Conservation (phyloP, 2,113 vertebrate species). For the Marcusenius ussheri region DNA sequence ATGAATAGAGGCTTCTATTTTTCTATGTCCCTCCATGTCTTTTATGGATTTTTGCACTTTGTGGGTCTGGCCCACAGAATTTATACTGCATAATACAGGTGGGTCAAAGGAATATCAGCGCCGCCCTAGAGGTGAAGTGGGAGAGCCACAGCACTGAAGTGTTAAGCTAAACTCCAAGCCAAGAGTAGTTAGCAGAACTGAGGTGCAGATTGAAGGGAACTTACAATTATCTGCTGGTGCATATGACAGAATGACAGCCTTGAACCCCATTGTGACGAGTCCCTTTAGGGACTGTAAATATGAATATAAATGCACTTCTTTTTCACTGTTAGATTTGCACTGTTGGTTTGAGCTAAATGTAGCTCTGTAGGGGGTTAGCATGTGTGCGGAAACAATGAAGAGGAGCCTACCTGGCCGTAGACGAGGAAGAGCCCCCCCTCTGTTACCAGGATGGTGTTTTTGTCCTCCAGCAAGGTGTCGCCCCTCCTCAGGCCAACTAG, state of each 20-base stretch:
- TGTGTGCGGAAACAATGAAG: not conserved
- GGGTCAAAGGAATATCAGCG: not conserved
- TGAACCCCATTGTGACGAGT: not conserved
- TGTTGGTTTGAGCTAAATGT: not conserved
- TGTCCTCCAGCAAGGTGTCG: constrained; percentile 67
- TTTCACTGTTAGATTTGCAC: not conserved
- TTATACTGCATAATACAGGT: not conserved
- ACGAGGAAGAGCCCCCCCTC: constrained; percentile 90
- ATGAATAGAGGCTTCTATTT: not conserved
- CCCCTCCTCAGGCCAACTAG: constrained; percentile 82
- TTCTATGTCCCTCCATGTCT: not conserved
- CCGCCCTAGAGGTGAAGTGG: not conserved
- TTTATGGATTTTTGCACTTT: not conserved
- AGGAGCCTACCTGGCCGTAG: constrained; percentile 77
- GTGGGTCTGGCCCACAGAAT: not conserved
- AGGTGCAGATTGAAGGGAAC: not conserved
- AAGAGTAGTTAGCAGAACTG: not conserved
- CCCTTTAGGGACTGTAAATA: not conserved
- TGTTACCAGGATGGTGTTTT: constrained; percentile 76
- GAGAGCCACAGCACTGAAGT: not conserved
- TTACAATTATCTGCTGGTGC: not conserved
- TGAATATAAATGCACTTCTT: not conserved
- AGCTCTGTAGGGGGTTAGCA: not conserved
- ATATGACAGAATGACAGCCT: not conserved
- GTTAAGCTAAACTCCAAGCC: not conserved